Conservation (phyloP, 2,888 invertebrate species). For the Drosophila kanekoi region DNA sequence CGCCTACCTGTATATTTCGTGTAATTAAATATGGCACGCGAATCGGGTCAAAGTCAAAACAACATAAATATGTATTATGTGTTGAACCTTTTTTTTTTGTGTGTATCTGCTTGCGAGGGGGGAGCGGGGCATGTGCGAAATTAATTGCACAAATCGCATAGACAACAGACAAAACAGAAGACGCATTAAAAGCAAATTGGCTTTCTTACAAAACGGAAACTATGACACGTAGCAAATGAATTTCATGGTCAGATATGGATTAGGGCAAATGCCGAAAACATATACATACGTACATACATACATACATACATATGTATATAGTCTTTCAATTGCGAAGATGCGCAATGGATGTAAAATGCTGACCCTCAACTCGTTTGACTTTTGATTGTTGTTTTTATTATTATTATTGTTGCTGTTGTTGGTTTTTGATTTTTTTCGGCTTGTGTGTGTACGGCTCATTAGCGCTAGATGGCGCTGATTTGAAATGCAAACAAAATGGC, state of each 20-base stretch:
- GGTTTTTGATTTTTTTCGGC: not conserved
- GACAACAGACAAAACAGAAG: slow-evolving; percentile 6
- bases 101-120: not conserved
- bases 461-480: slow-evolving; percentile 70
- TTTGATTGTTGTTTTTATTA: slow-evolving; percentile 27
- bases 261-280: slow-evolving; percentile 48
- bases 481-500: slow-evolving; percentile 60
- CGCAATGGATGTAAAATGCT: slow-evolving; percentile 55
- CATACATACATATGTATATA: too few relatives aligned
- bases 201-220: slow-evolving; percentile 77
- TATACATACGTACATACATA: slow-evolving; percentile 27
- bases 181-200: slow-evolving; percentile 59
- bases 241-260: slow-evolving; percentile 77
- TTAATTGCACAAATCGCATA: slow-evolving; percentile 58
- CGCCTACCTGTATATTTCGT: slow-evolving; percentile 47
- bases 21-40: slow-evolving; percentile 55
- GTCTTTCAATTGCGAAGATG: slow-evolving; percentile 48
- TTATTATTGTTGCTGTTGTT: not conserved
- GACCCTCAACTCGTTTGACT: slow-evolving; percentile 56
- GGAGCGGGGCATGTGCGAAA: slow-evolving; percentile 52
- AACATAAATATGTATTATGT: slow-evolving; percentile 26
- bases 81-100: slow-evolving; percentile 35
- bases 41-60: slow-evolving; percentile 77
- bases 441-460: slow-evolving; percentile 52
- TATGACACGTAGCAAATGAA: slow-evolving; percentile 71